phyloP scores from a whole-genome alignment of 2,888 invertebrate species.

The Drosophila colorata region DNA sequence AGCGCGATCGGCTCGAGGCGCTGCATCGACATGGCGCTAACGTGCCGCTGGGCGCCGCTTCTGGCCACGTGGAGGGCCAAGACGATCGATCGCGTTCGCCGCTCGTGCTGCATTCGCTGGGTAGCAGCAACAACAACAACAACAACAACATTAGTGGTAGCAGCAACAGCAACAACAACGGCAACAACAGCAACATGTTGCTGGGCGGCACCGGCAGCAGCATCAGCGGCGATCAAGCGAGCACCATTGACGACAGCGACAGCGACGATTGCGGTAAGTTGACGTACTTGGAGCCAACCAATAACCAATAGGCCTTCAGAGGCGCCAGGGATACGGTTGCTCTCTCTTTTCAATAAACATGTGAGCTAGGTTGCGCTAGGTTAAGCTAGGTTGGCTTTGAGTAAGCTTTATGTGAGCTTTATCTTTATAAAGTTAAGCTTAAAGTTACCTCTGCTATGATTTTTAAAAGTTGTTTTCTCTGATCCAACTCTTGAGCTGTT shows the following conservation, averaged over 20 bases:
- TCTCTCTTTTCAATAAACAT: background rate
- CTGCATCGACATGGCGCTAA: conserved; percentile 68
- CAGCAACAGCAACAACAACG: conserved; percentile 52
- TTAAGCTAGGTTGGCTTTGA: background rate
- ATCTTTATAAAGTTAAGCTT: no score
- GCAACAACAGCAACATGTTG: conserved; percentile 53
- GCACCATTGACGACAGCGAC: conserved; percentile 85
- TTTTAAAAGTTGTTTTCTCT: no score
- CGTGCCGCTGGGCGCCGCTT: conserved; percentile 29
- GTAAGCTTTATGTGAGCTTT: no score
- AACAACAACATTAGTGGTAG: conserved; percentile 45
- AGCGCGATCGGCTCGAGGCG: conserved; percentile 72
- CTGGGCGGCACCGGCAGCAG: conserved; percentile 79
- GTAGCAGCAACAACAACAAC: conserved; percentile 44
- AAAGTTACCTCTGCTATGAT: no score
- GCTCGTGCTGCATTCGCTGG: conserved; percentile 49
- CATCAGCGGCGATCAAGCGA: conserved; percentile 84
- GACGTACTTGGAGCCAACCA: background rate
- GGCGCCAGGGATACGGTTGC: background rate
- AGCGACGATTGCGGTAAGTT: conserved; percentile 85
- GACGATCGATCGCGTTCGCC: conserved; percentile 85
- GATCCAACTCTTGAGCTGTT: no score
- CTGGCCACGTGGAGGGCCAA: conserved; percentile 57
- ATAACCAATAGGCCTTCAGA: no score
- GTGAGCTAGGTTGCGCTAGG: no score